Conservation (phyloP, 2,888 invertebrate species). For the Trimorus sp. region DNA sequence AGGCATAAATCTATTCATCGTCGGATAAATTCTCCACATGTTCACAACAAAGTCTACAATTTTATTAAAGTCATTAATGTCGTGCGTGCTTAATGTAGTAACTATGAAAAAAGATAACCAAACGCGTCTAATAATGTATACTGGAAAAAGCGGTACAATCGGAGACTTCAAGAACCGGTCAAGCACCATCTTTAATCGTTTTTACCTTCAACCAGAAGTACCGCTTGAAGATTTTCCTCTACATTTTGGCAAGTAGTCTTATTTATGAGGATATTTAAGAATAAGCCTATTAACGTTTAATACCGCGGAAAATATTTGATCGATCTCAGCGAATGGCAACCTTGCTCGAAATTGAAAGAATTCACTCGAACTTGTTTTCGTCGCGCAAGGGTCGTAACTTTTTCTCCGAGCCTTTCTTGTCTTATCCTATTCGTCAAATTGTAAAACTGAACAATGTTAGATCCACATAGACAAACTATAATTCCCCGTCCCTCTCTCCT, state of each 20-base stretch:
- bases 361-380: too few species aligned
- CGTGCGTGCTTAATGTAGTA: conserved; percentile 16
- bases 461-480: conserved; percentile 3
- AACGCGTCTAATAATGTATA: conserved; percentile 31
- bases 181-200: conserved; percentile 7
- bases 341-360: too few species aligned
- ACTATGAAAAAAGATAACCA: conserved; percentile 27
- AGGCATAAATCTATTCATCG: conserved; percentile 7
- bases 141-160: conserved; percentile 9
- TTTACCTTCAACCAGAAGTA: not conserved
- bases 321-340: too few species aligned
- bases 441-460: conserved; percentile 22
- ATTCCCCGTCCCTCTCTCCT: conserved; percentile 1
- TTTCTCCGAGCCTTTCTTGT: too few species aligned
- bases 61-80: conserved; percentile 35
- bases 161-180: conserved; percentile 25
- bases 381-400: too few species aligned
- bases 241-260: not conserved
- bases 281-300: not conserved
- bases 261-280: conserved; percentile 1
- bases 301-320: too few species aligned
- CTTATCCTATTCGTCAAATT: not conserved
- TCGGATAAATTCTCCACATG: conserved; percentile 17
- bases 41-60: conserved; percentile 26
- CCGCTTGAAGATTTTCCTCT: too few species aligned